These are phyloP conservation scores for Apis florea DNA, from an alignment of 1,140 invertebrate genomes.

Conservation along the genomic window DNA sequence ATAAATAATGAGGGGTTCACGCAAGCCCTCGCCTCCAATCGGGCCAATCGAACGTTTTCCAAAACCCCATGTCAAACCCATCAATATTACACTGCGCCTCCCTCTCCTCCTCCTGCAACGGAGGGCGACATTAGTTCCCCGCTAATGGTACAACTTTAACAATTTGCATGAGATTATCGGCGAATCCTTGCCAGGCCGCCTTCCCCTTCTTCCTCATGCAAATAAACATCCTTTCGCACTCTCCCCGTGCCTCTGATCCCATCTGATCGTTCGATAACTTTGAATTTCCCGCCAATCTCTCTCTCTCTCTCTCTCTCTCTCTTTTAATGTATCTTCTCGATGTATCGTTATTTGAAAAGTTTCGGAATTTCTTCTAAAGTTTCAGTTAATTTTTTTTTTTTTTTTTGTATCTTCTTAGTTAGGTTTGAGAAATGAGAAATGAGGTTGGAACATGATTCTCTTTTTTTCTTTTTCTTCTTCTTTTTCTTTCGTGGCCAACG, in stretches of 20 bases:
- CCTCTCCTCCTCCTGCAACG: not conserved
- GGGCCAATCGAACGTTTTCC: constrained; percentile 51
- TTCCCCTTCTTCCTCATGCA: constrained; percentile 20
- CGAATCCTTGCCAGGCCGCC: constrained; percentile 55
- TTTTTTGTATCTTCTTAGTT: no score
- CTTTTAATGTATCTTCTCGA: not conserved
- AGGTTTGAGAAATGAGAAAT: no score
- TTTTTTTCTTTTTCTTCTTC: no score
- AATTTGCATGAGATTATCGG: constrained; percentile 75
- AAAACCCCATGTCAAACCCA: constrained; percentile 70
- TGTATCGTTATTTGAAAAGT: not conserved
- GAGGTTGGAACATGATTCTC: no score
- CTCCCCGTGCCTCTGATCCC: constrained; percentile 6
- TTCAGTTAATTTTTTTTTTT: no score
- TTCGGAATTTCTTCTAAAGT: no score
- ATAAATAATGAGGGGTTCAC: constrained; percentile 69
- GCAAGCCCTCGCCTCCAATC: constrained; percentile 43
- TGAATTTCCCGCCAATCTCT: constrained; percentile 41
- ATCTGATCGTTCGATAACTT: constrained; percentile 34
- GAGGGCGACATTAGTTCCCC: constrained; percentile 71
- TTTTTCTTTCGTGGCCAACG: no score
- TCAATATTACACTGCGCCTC: constrained; percentile 71
- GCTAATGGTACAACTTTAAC: constrained; percentile 74
- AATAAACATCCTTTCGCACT: constrained; percentile 63
- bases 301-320: no score